A percentile compares a stretch with the other conserved stretches of the same genome.
Evolutionary conservation across 2,888 invertebrate genomes (phyloP).

Genomic region (Xylota sylvarum): DNA sequence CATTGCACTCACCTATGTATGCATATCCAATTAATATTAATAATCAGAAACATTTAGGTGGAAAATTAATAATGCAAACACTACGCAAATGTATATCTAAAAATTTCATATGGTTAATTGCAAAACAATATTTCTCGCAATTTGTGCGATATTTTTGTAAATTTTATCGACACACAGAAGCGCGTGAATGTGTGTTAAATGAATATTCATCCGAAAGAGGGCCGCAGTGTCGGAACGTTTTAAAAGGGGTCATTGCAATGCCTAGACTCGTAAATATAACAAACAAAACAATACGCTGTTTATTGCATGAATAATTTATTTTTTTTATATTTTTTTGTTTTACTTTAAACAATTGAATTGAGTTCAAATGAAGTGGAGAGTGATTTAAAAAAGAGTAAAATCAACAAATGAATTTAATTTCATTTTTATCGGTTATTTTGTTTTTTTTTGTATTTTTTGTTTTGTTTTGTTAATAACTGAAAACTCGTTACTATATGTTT

Average conservation of each 20-base stretch:
- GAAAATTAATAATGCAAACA: slow-evolving; percentile 22
- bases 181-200: slow-evolving; percentile 47
- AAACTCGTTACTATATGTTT: slow-evolving; percentile 36
- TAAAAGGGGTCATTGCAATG: slow-evolving; percentile 59
- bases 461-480: slow-evolving; percentile 20
- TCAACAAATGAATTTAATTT: slow-evolving; percentile 53
- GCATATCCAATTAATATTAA: background rate
- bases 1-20: no score
- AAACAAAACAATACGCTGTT: slow-evolving; percentile 43
- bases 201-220: slow-evolving; percentile 44
- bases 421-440: background rate
- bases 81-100: background rate
- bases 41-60: slow-evolving; percentile 2
- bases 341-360: slow-evolving; percentile 59
- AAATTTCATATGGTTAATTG: slow-evolving; percentile 11
- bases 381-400: slow-evolving; percentile 47
- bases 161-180: background rate
- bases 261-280: slow-evolving; percentile 31
- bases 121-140: slow-evolving; percentile 28
- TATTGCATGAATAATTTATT: slow-evolving; percentile 63
- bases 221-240: background rate
- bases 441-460: background rate
- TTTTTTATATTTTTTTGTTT: slow-evolving; percentile 20
- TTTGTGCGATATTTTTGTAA: slow-evolving; percentile 1
- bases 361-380: slow-evolving; percentile 43